These are phyloP conservation scores for Trididemnum nubilum DNA, from an alignment of 23 tunicate genomes.

Conservation along the genomic window DNA sequence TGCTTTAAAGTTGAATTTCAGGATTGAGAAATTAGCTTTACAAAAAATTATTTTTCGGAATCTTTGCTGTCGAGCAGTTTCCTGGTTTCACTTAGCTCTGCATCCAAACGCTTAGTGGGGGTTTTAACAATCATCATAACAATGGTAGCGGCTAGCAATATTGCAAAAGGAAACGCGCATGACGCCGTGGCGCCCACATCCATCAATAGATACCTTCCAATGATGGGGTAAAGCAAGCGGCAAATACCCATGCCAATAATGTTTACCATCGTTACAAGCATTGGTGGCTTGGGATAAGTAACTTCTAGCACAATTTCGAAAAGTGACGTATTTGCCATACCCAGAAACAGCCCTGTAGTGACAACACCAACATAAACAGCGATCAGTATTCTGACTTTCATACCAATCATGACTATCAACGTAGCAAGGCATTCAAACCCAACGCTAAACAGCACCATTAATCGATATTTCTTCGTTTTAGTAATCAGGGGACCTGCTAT, in stretches of 20 bases:
- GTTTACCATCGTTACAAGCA: conserved; percentile 59
- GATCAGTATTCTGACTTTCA: conserved; percentile 11
- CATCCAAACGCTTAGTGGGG: conserved; percentile 42
- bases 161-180: conserved; percentile 30
- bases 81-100: conserved; percentile 27
- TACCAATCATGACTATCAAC: conserved; percentile 40
- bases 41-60: not conserved
- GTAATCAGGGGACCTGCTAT: conserved; percentile 65
- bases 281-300: conserved; percentile 58
- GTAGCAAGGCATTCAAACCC: conserved; percentile 33
- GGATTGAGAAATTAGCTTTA: not conserved
- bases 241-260: conserved; percentile 63
- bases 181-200: conserved; percentile 53
- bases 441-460: conserved; percentile 47
- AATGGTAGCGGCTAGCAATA: conserved; percentile 30
- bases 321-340: conserved; percentile 58
- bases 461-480: conserved; percentile 47
- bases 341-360: conserved; percentile 42
- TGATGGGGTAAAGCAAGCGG: conserved; percentile 60
- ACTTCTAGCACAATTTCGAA: conserved; percentile 58
- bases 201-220: conserved; percentile 41
- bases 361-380: conserved; percentile 58
- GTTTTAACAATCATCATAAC: conserved; percentile 28
- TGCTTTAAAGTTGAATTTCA: no score
- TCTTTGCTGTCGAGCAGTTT: not conserved